Base-by-base conservation (phyloP, 1,140 invertebrate genomes). In the Sinonovacula constricta region DNA sequence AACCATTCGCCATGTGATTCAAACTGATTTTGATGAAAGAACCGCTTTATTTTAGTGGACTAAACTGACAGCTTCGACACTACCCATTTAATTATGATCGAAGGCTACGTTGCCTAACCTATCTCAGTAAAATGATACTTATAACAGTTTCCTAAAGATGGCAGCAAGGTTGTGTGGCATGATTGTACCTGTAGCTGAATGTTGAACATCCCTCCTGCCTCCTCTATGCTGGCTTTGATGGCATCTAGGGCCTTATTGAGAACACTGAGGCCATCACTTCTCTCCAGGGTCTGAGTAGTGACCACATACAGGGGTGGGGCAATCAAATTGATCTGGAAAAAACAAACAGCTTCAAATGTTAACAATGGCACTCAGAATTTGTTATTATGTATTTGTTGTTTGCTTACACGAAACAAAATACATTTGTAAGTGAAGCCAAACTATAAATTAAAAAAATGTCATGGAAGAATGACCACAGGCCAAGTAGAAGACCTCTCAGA, bases 251-350 rank as follows among this genome's bases (percentile, higher is more conserved):
- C 97, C 87, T 95, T 94, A 86, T 97, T 95, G 36, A 99, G 91
- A 15, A 95, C 94, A 91, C 95, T 95, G 49, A 99, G 92, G 7
- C 98, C 98, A 87, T 99, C 97, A 72, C 95, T 93, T 90, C 98
- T 96, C 90, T 99, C 98, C 49, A 99, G 95, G 3, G 98, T 99
- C 34, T 97, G 97, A 53, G 98, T 99, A 14, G 98, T 99, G 94
- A 99, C 98, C 62, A 99, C 97, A 93, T 99, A 99, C 80, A 98
- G 92, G 51, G 99, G 99, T 54, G 99, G 98, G 45, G 99, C 98
- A 90, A 99, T 99, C 62, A 99, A 92, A 92, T 99, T 99, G 85
- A 99, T 99, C 92, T 93, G 82, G 85, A 86, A 83, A 33, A 33
- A 65, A 76, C n/a, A 22, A 26, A n/a, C n/a, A n/a, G n/a, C n/a